Percentiles rank a stretch among this genome's conserved stretches.
Evolutionary conservation across 2,888 invertebrate genomes (phyloP).

Genomic region (Rhogogaster chlorosoma): DNA sequence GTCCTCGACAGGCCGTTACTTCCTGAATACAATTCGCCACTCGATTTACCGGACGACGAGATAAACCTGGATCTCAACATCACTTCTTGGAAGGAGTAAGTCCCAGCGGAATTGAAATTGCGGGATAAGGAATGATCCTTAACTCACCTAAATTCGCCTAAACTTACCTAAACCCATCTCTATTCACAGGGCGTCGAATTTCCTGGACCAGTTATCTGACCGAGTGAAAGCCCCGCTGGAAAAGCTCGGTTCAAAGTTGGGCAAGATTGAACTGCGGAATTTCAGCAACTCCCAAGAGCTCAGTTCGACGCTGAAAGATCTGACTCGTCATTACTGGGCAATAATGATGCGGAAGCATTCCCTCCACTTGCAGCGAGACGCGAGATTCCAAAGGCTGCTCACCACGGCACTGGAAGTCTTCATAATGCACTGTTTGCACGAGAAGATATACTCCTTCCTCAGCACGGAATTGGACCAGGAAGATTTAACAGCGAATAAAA

Average conservation of each 20-base stretch:
- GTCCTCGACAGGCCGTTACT: constrained; percentile 63
- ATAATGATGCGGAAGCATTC: constrained; percentile 62
- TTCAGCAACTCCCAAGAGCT: constrained; percentile 60
- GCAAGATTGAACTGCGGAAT: constrained; percentile 57
- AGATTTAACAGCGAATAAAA: constrained; percentile 72
- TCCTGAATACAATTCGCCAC: constrained; percentile 55
- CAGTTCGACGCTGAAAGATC: constrained; percentile 60
- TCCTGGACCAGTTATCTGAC: constrained; percentile 58
- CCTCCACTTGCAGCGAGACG: constrained; percentile 66
- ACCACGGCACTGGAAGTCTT: constrained; percentile 67
- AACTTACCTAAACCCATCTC: not conserved
- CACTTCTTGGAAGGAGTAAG: constrained; percentile 65
- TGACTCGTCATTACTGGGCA: constrained; percentile 66
- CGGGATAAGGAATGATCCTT: not conserved
- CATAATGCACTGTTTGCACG: constrained; percentile 71
- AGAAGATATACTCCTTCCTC: constrained; percentile 72
- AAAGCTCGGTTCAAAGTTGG: constrained; percentile 55
- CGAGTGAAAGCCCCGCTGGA: constrained; percentile 53
- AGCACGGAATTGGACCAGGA: constrained; percentile 67
- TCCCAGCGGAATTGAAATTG: not conserved
- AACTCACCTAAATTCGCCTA: too few species aligned
- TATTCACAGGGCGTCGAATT: constrained; percentile 59
- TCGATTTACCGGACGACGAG: constrained; percentile 10
- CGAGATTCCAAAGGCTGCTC: constrained; percentile 65
- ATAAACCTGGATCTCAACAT: constrained; percentile 61